These are phyloP conservation scores for Melanaphis sacchari DNA, from an alignment of 1,140 invertebrate species.

Conservation along the genomic window DNA sequence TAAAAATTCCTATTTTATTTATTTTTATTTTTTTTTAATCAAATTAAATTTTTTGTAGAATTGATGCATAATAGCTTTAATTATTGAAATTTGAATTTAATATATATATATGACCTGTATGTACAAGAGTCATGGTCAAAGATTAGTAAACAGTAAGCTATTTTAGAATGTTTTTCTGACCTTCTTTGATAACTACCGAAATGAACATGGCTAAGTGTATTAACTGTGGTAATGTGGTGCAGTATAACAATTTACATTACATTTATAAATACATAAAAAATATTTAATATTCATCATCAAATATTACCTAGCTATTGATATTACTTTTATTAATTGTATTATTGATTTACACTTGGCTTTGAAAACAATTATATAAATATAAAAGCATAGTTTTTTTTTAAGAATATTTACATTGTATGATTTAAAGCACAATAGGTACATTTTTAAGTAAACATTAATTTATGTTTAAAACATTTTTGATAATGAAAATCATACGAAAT, in stretches of 20 bases:
- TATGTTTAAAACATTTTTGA: too few relatives aligned
- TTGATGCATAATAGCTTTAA: not conserved
- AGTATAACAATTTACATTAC: not conserved
- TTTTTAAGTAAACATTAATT: not conserved
- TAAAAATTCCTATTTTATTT: not conserved
- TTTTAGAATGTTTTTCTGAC: slow-evolving; percentile 20
- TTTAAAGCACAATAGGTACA: not conserved
- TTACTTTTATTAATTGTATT: not conserved
- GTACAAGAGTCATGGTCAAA: slow-evolving; percentile 22
- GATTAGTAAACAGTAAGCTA: slow-evolving; percentile 25
- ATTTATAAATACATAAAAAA: not conserved
- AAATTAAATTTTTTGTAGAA: not conserved
- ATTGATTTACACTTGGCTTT: slow-evolving; percentile 10
- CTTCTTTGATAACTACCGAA: slow-evolving; percentile 27
- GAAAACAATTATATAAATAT: not conserved
- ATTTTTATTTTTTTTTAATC: too few relatives aligned
- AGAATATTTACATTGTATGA: not conserved
- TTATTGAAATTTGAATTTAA: not conserved
- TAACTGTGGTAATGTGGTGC: not conserved
- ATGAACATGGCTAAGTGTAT: not conserved
- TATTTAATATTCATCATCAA: not conserved
- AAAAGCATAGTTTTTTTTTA: not conserved
- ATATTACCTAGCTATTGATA: not conserved
- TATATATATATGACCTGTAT: not conserved
- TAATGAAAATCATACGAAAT: not conserved